These are phyloP conservation scores for Onychorhynchus coronatus DNA, from an alignment of 2,113 vertebrate genomes.

Conservation along the genomic window DNA sequence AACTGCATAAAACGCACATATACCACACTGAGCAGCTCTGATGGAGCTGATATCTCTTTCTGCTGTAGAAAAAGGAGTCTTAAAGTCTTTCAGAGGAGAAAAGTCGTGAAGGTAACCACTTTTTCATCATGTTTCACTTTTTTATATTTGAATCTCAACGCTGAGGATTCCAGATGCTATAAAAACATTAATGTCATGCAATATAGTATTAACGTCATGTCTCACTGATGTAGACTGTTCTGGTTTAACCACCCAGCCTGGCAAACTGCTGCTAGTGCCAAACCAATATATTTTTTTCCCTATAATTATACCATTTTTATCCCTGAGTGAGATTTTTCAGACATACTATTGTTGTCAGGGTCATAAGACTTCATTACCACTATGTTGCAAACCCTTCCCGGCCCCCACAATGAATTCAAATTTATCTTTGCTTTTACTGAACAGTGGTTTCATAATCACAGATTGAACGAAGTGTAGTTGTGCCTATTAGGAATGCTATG, in stretches of 20 bases:
- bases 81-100: background rate
- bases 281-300: conserved; percentile 38
- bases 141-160: background rate
- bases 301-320: conserved; percentile 66
- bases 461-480: conserved; percentile 30
- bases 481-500: conserved; percentile 24
- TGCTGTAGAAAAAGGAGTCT: background rate
- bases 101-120: background rate
- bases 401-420: conserved; percentile 45
- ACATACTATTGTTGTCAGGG: conserved; percentile 33
- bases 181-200: background rate
- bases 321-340: conserved; percentile 59
- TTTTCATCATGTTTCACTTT: background rate
- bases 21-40: background rate
- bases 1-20: background rate
- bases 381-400: conserved; percentile 38
- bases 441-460: conserved; percentile 31
- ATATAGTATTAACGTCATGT: background rate
- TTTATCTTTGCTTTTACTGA: conserved; percentile 39
- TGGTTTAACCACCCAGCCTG: conserved; percentile 15
- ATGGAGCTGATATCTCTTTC: background rate
- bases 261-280: conserved; percentile 40
- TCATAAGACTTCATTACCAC: conserved; percentile 34
- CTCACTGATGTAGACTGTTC: background rate
- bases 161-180: background rate